Evolutionary conservation across 2,888 invertebrate species (phyloP).

Genomic region (Rhagonycha lutea): DNA sequence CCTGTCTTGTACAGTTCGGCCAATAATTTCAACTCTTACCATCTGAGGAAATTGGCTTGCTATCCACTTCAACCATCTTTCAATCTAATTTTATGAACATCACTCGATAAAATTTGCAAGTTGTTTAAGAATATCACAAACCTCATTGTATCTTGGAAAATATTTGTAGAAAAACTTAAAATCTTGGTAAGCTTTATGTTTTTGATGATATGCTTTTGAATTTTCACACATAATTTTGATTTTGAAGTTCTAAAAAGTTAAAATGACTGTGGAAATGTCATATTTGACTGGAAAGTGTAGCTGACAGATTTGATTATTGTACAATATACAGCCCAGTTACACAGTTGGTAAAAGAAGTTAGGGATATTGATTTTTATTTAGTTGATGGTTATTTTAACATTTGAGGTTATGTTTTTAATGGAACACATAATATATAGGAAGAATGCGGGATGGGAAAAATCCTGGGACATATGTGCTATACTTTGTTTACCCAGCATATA

Average conservation of each 20-base stretch:
- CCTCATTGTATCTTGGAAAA: conserved; percentile 27
- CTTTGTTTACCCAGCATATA: no score
- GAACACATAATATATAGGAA: no score
- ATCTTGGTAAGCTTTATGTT: not conserved
- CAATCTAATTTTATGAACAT: not conserved
- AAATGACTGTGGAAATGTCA: not conserved
- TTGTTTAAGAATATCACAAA: not conserved
- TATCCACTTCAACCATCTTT: conserved; percentile 4
- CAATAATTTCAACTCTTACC: conserved; percentile 32
- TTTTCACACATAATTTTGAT: not conserved
- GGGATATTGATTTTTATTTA: not conserved
- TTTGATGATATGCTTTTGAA: not conserved
- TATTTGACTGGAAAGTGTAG: not conserved
- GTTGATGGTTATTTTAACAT: no score
- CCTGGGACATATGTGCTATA: no score
- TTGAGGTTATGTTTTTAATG: no score
- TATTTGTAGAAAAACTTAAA: not conserved
- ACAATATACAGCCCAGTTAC: no score
- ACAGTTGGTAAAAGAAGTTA: conserved; percentile 4
- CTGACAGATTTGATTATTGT: not conserved
- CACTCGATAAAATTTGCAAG: not conserved
- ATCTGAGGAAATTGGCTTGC: conserved; percentile 19
- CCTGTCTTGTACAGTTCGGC: conserved; percentile 28
- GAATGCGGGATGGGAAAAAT: no score
- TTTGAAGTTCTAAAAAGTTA: not conserved